These are phyloP conservation scores for Catamblyrhynchus diadema DNA, from an alignment of 2,797 vertebrate species.

Conservation along the genomic window DNA sequence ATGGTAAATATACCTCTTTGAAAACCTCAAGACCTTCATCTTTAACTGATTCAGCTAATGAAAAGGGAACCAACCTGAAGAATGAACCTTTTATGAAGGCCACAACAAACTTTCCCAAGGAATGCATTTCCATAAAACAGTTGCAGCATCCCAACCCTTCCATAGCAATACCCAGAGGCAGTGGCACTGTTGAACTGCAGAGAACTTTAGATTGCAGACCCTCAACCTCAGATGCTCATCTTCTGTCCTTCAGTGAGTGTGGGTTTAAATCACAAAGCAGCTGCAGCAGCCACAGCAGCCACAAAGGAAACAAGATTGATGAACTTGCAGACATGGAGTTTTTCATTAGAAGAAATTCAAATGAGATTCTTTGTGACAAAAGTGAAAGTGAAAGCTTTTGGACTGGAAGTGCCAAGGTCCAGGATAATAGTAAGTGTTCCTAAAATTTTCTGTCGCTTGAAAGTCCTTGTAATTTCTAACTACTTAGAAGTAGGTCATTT, in stretches of 20 bases:
- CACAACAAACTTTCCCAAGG: constrained; percentile 55
- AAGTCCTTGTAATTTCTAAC: background rate
- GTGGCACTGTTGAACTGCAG: constrained; percentile 54
- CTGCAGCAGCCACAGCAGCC: constrained; percentile 12
- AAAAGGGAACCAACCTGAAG: constrained; percentile 48
- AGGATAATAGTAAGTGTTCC: constrained; percentile 69
- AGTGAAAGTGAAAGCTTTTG: constrained; percentile 66
- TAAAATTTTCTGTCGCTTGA: background rate
- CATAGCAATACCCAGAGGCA: constrained; percentile 24
- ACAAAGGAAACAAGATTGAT: constrained; percentile 51
- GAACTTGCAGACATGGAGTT: constrained; percentile 40
- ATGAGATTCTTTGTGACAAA: constrained; percentile 50
- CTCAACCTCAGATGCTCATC: constrained; percentile 63
- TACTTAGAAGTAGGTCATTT: background rate
- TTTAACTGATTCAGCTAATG: background rate
- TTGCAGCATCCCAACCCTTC: constrained; percentile 30
- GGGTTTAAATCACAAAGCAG: constrained; percentile 41
- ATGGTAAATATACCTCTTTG: constrained; percentile 42
- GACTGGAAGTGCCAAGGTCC: constrained; percentile 68
- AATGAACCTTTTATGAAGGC: constrained; percentile 52
- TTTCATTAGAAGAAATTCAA: constrained; percentile 57
- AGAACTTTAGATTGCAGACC: constrained; percentile 67
- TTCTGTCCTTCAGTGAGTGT: constrained; percentile 23
- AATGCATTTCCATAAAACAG: constrained; percentile 32
- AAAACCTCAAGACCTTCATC: constrained; percentile 9